phyloP scores from a whole-genome alignment of 2,113 vertebrate species.

The Herpetotheres cachinnans region DNA sequence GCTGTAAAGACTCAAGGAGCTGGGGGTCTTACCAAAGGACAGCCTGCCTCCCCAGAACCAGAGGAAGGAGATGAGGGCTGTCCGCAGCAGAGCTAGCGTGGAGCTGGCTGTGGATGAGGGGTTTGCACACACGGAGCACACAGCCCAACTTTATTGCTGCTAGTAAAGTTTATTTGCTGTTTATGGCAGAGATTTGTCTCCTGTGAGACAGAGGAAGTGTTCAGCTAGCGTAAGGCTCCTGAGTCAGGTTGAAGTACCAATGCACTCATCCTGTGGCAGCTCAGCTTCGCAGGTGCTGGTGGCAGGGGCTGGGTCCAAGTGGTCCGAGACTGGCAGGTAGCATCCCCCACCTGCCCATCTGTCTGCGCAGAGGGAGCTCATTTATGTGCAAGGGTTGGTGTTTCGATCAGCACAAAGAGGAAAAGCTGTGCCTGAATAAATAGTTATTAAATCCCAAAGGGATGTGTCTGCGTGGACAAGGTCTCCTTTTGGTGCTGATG shows the following conservation, averaged over 20 bases:
- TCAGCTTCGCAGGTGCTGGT: rapidly evolving
- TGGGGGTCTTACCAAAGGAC: not conserved
- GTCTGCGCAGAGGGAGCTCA: rapidly evolving
- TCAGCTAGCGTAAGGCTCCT: not conserved
- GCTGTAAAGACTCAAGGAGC: not conserved
- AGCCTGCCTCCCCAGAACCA: not conserved
- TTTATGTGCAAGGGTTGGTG: rapidly evolving
- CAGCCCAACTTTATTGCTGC: not conserved
- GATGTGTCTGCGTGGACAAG: not conserved
- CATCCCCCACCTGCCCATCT: not conserved
- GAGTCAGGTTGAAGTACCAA: no score
- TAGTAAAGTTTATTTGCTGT: not conserved
- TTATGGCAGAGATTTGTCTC: not conserved
- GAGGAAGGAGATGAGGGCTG: not conserved
- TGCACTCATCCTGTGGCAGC: rapidly evolving
- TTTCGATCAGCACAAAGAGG: not conserved
- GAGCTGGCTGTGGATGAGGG: not conserved
- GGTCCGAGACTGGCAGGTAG: not conserved
- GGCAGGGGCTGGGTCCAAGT: not conserved
- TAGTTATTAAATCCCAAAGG: not conserved
- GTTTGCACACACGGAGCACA: rapidly evolving
- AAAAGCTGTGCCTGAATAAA: not conserved
- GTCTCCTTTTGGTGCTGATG: not conserved
- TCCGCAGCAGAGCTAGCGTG: not conserved
- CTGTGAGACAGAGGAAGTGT: not conserved